Evolutionary conservation across 2,113 vertebrate genomes (phyloP), one percentile per base, ranked within the genome.

Genomic region (Solea solea): DNA sequence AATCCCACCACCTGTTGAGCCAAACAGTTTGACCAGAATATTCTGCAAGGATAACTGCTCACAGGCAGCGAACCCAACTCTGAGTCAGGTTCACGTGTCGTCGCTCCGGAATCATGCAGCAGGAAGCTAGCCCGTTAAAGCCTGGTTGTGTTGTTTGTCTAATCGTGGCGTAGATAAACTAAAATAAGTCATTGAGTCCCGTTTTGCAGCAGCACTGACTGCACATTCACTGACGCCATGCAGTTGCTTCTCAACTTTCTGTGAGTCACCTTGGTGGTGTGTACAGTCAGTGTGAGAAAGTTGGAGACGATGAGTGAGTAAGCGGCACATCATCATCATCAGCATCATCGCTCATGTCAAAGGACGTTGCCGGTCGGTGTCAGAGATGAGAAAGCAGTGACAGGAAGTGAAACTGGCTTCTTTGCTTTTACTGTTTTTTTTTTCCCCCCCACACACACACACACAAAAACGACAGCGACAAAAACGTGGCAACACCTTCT

Each of bases 1-100:
- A 83, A 60, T 75, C 74, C 63, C 79, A 51, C 78, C 77, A 86
- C 84, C 80, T 85, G 86, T 71, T 89, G 84, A 85, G 66, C 13
- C 40, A 0, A 46, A 51, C n/a, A 13, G 15, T 49, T 68, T 13
- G 3, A 71, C n/a, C 5, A n/a, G 65, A 68, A 65, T 48, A 48
- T 48, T 48, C 10, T 10, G 14, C 10, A 48, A 48, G 14, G 45
- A 11, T 48, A 13, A 48, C 45, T 48, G 45, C 45, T 13, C 5
- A 9, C 45, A 48, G 45, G 45, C 11, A 5, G 11, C 14, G 45
- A 48, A 48, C 4, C 21, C 4, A 48, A 12, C 44, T 45, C 44
- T 10, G 44, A 4, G 34, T 34, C 34, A 34, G 34, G 3, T 34
- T 34, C 21, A 21, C 21, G 21, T 21, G 21, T 21, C 21, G 21